Evolutionary conservation across 2,888 invertebrate genomes (phyloP).

Genomic region (Chymomyza fuscimana): DNA sequence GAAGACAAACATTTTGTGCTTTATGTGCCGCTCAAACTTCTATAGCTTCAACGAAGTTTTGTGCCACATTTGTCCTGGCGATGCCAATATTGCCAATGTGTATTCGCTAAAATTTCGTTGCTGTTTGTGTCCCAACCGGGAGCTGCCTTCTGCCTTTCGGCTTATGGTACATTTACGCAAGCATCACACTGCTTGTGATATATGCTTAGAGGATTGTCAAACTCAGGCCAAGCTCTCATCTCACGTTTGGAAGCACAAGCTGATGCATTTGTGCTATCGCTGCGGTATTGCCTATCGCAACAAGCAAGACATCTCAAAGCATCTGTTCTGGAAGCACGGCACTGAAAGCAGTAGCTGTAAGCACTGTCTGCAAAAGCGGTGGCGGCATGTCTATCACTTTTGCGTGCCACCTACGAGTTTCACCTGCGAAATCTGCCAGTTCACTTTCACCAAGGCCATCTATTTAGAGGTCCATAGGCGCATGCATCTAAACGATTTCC

Average conservation of each 20-base stretch:
- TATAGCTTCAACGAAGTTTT: conserved; percentile 92
- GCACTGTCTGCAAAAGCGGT: conserved; percentile 92
- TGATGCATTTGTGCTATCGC: conserved; percentile 91
- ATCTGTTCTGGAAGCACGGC: conserved; percentile 95
- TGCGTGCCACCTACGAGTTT: conserved; percentile 90
- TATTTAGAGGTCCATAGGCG: conserved; percentile 91
- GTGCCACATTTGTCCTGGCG: conserved; percentile 92
- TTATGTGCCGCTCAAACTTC: conserved; percentile 93
- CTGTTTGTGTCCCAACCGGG: conserved; percentile 88
- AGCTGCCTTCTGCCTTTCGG: conserved; percentile 91
- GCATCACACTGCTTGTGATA: conserved; percentile 91
- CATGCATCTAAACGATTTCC: conserved; percentile 86
- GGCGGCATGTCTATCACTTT: conserved; percentile 95
- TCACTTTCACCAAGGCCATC: conserved; percentile 87
- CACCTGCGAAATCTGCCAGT: conserved; percentile 89
- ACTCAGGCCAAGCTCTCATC: conserved; percentile 89
- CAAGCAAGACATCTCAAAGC: conserved; percentile 92
- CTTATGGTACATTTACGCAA: conserved; percentile 93
- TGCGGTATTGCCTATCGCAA: conserved; percentile 93
- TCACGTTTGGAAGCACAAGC: conserved; percentile 94
- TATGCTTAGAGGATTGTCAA: conserved; percentile 90
- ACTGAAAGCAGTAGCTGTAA: conserved; percentile 93
- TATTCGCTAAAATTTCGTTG: conserved; percentile 87
- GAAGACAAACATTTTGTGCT: conserved; percentile 89
- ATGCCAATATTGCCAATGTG: conserved; percentile 79